A percentile compares a stretch with the other conserved stretches of the same genome.
Conservation (phyloP, 2,888 invertebrate species). For the Siphonodentalium dalli region DNA sequence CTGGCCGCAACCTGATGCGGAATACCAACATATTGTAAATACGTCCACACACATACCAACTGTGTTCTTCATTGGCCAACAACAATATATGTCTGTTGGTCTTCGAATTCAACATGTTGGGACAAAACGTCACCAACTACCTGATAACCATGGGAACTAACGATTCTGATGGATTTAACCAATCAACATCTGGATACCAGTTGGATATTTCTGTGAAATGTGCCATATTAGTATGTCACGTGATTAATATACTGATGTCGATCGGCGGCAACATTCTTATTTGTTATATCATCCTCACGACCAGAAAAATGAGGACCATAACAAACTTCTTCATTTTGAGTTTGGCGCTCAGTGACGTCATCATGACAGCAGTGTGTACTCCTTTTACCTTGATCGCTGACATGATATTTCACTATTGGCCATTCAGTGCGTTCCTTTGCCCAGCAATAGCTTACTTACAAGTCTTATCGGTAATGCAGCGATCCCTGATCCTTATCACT, state of each 20-base stretch:
- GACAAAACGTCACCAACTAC: too few species aligned
- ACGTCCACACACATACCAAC: too few species aligned
- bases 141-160: too few species aligned
- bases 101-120: too few species aligned
- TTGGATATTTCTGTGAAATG: too few species aligned
- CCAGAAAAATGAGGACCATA: constrained; percentile 58
- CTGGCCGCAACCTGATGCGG: too few species aligned
- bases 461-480: constrained; percentile 37
- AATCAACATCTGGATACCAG: too few species aligned
- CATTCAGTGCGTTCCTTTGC: constrained; percentile 37
- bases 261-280: constrained; percentile 71
- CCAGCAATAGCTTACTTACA: constrained; percentile 38
- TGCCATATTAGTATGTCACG: too few species aligned
- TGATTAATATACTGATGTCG: constrained; percentile 64
- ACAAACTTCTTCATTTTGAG: constrained; percentile 47
- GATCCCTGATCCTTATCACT: constrained; percentile 42
- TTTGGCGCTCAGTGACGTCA: constrained; percentile 42
- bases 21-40: too few species aligned
- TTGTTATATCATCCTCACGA: constrained; percentile 83
- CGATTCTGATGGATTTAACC: too few species aligned
- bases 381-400: constrained; percentile 63
- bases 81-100: too few species aligned
- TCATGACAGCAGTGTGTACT: constrained; percentile 34
- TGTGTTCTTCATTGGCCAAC: too few species aligned
- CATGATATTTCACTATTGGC: constrained; percentile 32